A percentile compares a stretch with the other conserved stretches of the same genome.
phyloP scores from a whole-genome alignment of 2,113 vertebrate species.

The Alectura lathami region DNA sequence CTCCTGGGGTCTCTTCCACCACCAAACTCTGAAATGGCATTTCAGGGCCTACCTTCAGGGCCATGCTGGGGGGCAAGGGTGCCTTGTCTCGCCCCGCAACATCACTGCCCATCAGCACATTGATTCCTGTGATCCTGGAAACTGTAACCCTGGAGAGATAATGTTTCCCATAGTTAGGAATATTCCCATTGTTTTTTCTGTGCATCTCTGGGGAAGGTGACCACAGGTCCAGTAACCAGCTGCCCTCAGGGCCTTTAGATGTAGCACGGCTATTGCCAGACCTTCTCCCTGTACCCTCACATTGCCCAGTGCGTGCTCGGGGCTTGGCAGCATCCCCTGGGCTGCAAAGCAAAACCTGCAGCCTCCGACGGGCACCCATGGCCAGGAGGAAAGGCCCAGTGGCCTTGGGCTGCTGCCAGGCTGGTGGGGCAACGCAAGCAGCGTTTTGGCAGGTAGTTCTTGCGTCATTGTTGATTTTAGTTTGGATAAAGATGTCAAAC shows the following conservation, averaged over 20 bases:
- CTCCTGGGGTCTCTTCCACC: background rate
- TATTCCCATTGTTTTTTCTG: background rate
- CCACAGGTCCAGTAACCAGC: accelerated
- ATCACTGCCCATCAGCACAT: background rate
- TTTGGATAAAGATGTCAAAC: background rate
- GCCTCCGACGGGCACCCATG: accelerated
- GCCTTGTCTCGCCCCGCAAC: background rate
- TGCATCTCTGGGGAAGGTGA: background rate
- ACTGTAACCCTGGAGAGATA: background rate
- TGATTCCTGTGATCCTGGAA: background rate
- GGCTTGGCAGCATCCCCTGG: accelerated
- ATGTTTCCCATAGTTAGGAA: background rate
- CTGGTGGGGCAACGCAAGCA: accelerated
- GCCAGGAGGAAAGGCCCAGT: accelerated
- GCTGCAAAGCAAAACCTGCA: background rate
- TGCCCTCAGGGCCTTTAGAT: background rate
- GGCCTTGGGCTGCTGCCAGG: accelerated
- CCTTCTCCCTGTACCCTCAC: background rate
- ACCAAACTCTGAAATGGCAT: background rate
- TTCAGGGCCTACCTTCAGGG: background rate
- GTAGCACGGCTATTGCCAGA: background rate
- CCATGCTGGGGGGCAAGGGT: accelerated
- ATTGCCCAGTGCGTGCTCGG: background rate
- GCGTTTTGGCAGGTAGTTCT: background rate
- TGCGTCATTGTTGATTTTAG: background rate